These are phyloP conservation scores for Sebastes nivosus DNA, from an alignment of 2,797 vertebrate species.

Conservation along the genomic window DNA sequence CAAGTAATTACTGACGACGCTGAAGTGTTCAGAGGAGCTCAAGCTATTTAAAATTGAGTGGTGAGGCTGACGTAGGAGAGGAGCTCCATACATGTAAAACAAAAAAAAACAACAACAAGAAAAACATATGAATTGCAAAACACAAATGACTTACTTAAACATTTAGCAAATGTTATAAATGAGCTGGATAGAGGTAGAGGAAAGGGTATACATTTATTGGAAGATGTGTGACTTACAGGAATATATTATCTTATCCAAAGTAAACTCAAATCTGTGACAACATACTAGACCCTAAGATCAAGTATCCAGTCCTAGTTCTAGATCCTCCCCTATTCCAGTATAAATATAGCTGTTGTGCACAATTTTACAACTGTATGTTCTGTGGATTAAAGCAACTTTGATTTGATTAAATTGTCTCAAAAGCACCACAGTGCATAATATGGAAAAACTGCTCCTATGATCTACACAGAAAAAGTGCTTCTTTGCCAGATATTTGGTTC, in stretches of 20 bases:
- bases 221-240: not conserved
- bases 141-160: not conserved
- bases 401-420: not conserved
- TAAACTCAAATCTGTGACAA: not conserved
- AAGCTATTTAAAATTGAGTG: not conserved
- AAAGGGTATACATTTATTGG: not conserved
- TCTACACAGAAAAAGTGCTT: not conserved
- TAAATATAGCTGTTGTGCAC: not conserved
- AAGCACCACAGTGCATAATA: not conserved
- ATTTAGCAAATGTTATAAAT: not conserved
- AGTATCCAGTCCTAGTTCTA: not conserved
- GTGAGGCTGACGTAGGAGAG: not conserved
- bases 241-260: not conserved
- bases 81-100: not conserved
- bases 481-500: not conserved
- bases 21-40: conserved; percentile 1
- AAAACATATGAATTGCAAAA: not conserved
- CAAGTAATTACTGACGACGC: conserved; percentile 3
- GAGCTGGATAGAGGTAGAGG: not conserved
- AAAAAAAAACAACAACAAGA: not conserved
- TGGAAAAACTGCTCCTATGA: not conserved
- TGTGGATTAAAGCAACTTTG: not conserved
- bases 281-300: not conserved
- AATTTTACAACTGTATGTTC: not conserved
- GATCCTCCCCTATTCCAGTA: not conserved